Percentiles rank a stretch among this genome's conserved stretches.
These are phyloP conservation scores for Andrena trimmerana DNA, from an alignment of 2,888 invertebrate genomes.

Conservation along the genomic window DNA sequence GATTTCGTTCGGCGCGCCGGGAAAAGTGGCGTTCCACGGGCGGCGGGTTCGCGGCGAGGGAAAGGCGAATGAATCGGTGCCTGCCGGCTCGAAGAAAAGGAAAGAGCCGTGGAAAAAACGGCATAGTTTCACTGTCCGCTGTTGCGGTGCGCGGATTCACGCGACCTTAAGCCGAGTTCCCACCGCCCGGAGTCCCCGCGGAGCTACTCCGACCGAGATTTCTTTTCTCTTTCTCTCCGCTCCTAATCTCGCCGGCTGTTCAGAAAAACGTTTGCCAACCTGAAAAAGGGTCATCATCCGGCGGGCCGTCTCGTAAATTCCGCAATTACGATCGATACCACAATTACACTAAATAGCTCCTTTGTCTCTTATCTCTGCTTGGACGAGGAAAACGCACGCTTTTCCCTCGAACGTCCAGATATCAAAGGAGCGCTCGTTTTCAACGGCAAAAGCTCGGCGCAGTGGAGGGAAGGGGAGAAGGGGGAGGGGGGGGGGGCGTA, in stretches of 20 bases:
- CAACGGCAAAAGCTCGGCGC: not conserved
- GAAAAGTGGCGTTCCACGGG: constrained; percentile 52
- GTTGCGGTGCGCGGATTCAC: constrained; percentile 71
- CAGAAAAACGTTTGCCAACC: not conserved
- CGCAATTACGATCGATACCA: too few species aligned
- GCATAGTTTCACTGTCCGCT: constrained; percentile 62
- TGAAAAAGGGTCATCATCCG: too few species aligned
- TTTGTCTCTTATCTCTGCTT: too few species aligned
- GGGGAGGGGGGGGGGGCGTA: not conserved
- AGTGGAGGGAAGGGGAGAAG: not conserved
- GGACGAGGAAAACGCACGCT: too few species aligned
- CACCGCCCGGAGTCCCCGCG: constrained; percentile 34
- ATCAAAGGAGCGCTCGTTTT: constrained; percentile 1
- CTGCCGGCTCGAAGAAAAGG: constrained; percentile 49
- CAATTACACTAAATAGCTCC: too few species aligned
- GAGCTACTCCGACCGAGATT: constrained; percentile 32
- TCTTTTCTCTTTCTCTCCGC: constrained; percentile 21
- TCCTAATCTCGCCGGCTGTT: not conserved
- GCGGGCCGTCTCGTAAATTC: too few species aligned
- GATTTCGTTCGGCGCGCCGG: constrained; percentile 35
- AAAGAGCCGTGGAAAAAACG: constrained; percentile 52
- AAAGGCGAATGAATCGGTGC: constrained; percentile 41
- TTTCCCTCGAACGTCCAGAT: too few species aligned
- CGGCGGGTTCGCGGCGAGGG: constrained; percentile 35
- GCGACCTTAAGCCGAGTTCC: constrained; percentile 63